phyloP scores from a whole-genome alignment of 2,113 vertebrate genomes.

The Phasianus colchicus region DNA sequence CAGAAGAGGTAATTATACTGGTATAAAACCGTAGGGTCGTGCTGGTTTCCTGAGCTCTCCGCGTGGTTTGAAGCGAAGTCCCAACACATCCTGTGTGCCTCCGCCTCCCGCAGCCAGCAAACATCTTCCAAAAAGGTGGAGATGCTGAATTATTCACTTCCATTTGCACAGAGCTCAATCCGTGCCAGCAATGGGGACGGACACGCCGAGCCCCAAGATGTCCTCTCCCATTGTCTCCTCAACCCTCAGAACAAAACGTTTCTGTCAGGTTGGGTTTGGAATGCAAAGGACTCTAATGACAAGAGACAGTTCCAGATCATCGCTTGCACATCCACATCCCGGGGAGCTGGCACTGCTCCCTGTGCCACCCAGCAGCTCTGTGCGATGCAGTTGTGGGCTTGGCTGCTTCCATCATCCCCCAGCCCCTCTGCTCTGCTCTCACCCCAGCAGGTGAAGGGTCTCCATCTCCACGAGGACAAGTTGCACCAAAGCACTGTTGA shows the following conservation, averaged over 20 bases:
- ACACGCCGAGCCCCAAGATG: accelerated
- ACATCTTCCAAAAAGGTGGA: not conserved
- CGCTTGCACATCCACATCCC: not conserved
- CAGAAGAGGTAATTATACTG: slow-evolving; percentile 22
- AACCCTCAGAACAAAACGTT: not conserved
- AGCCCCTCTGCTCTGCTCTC: not conserved
- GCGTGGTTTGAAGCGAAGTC: not conserved
- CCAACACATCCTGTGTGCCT: not conserved
- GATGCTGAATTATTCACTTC: not conserved
- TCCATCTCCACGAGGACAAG: not conserved
- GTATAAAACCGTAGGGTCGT: not conserved
- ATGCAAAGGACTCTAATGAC: not conserved
- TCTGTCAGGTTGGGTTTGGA: slow-evolving; percentile 9
- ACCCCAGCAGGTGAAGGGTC: not conserved
- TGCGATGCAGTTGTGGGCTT: accelerated
- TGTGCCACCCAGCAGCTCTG: accelerated
- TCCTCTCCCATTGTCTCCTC: not conserved
- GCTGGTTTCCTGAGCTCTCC: not conserved
- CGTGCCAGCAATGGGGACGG: not conserved
- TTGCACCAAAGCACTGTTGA: not conserved
- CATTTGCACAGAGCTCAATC: not conserved
- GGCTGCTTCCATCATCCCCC: not conserved
- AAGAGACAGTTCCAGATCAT: slow-evolving; percentile 2
- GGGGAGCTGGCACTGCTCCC: not conserved
- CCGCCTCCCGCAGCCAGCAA: not conserved